These are phyloP conservation scores for Acheta domesticus DNA, from an alignment of 2,888 invertebrate genomes.

Conservation along the genomic window DNA sequence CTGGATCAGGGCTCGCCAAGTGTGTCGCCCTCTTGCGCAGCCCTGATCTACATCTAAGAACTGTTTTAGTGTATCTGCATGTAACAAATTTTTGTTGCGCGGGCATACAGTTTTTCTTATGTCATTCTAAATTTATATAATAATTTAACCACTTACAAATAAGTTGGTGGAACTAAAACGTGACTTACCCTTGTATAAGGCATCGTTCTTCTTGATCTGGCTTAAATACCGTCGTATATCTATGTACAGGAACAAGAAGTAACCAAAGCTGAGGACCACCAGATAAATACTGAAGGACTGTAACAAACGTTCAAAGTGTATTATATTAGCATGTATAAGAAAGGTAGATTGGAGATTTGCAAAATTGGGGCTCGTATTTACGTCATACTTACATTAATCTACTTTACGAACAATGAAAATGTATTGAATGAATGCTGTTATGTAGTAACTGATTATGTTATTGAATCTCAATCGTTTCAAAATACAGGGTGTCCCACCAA, in stretches of 20 bases:
- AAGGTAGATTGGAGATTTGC: not conserved
- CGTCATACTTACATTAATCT: not conserved
- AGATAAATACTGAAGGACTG: slow-evolving; percentile 63
- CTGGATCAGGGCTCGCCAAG: too few relatives aligned
- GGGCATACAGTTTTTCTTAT: too few relatives aligned
- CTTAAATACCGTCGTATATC: slow-evolving; percentile 61
- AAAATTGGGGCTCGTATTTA: too few relatives aligned
- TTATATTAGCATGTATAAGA: not conserved
- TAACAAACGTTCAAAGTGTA: slow-evolving; percentile 40
- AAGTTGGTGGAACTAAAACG: not conserved
- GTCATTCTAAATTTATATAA: too few relatives aligned
- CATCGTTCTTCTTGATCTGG: slow-evolving; percentile 44
- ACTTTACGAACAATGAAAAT: not conserved
- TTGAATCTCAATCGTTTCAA: too few relatives aligned
- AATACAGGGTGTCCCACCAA: too few relatives aligned
- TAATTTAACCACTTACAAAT: too few relatives aligned
- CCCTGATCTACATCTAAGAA: too few relatives aligned
- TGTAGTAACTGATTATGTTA: too few relatives aligned
- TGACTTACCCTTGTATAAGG: slow-evolving; percentile 22
- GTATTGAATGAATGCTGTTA: not conserved
- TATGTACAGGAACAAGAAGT: slow-evolving; percentile 58
- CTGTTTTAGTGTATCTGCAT: too few relatives aligned
- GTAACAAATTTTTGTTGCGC: too few relatives aligned
- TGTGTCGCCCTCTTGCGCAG: too few relatives aligned
- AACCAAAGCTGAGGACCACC: slow-evolving; percentile 57